Conservation (phyloP, 2,113 vertebrate genomes). For the Neomonachus schauinslandi region DNA sequence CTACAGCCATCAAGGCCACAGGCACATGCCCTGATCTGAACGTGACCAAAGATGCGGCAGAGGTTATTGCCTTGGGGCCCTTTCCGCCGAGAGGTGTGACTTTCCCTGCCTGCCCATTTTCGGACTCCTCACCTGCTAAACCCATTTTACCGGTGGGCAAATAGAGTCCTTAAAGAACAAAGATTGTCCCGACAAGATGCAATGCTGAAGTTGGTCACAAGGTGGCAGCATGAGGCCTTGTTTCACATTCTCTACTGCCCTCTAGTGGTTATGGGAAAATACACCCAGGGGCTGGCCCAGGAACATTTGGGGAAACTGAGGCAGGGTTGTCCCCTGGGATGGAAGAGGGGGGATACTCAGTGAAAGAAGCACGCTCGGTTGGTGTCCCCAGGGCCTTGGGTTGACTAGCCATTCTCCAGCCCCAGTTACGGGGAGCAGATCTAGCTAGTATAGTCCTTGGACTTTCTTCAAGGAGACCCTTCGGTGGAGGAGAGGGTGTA, state of each 20-base stretch:
- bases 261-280: neutral
- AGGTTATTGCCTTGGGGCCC: neutral
- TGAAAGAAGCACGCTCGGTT: neutral
- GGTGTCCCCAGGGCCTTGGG: neutral
- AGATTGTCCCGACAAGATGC: neutral
- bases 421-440: too few species aligned
- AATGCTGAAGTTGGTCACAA: neutral
- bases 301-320: neutral
- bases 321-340: neutral
- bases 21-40: neutral
- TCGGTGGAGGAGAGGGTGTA: neutral
- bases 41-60: neutral
- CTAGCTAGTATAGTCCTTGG: neutral
- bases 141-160: neutral
- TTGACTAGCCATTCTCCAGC: neutral
- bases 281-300: fast-evolving
- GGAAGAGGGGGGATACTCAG: neutral
- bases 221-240: neutral
- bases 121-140: neutral
- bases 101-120: neutral
- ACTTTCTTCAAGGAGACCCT: neutral
- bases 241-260: neutral
- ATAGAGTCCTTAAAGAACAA: neutral
- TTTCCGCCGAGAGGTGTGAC: neutral
- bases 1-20: neutral